Base-by-base conservation (phyloP, 2,888 invertebrate genomes). In the Oxytorus armatus region DNA sequence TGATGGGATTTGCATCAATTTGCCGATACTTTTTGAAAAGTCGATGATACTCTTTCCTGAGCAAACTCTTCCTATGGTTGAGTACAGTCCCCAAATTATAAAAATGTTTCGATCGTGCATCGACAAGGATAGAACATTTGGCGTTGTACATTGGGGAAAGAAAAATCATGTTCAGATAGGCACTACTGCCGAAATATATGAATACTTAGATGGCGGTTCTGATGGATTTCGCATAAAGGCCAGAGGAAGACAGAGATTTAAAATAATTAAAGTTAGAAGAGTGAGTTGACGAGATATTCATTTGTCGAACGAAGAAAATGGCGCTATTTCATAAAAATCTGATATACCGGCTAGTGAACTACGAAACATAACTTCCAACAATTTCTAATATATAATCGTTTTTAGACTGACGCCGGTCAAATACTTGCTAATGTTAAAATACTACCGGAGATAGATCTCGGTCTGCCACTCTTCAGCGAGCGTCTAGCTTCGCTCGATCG, bases 201-300 rank as follows among this genome's bases (percentile, higher is more conserved):
- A 94, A 76, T 94, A 93, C 78, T 93, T 93, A 70, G 93, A 94
- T 74, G 93, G 93, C 73, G 88, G 87, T 14, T 92, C 92, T 0
- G 89, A 93, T 25, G 93, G 93, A 47, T 92, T 96, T n/a, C 93
- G 94, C 25, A 92, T 96, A 14, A 95, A 95, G 91, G 96, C 96
- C 0, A 95, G 95, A 87, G 96, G 96, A 0, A 92, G 96, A 61
- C 97, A 97, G 89, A 93, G 97, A 78, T 97, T 97, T 89, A 93
- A 93, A 86, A 92, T 96, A 57, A 85, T 95, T 0, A 92, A 92
- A 25, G 89, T 91, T 36, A 89, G 44, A 51, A 66, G 51, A 33
- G 84, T 84, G 18, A 65, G 49, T 57, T 3, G 5, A 66, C 4
- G 18, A 25, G 7, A 29, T n/a, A n/a, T n/a, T n/a, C n/a, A n/a